Percentiles rank a stretch among this genome's conserved stretches.
These are phyloP conservation scores for Piscicola geometra DNA, from an alignment of 2,888 invertebrate species.

Conservation along the genomic window DNA sequence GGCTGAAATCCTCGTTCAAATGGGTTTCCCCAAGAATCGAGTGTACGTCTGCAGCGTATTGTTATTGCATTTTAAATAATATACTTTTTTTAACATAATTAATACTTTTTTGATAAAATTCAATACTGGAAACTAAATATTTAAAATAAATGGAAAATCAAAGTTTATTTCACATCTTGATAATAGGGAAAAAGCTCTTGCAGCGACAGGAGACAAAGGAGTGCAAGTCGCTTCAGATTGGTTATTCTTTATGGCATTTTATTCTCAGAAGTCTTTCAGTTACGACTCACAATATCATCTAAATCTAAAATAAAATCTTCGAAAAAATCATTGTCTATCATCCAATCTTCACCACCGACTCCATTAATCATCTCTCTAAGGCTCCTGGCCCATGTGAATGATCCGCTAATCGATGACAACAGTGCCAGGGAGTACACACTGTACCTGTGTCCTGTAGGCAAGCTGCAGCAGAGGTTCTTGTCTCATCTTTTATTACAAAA, in stretches of 20 bases:
- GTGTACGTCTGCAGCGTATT: constrained; percentile 73
- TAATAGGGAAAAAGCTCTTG: constrained; percentile 77
- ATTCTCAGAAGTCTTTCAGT: no score
- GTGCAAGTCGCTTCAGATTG: constrained; percentile 85
- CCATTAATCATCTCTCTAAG: no score
- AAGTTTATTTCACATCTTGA: neutral
- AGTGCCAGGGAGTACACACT: constrained; percentile 78
- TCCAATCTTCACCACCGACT: no score
- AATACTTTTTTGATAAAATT: neutral
- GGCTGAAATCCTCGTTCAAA: constrained; percentile 75
- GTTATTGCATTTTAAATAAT: no score
- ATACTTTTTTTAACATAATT: neutral
- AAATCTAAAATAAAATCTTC: no score
- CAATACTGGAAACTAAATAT: no score
- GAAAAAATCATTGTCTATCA: no score
- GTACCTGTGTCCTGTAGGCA: constrained; percentile 78
- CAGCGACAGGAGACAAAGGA: constrained; percentile 82
- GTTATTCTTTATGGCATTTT: no score
- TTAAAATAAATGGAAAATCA: neutral
- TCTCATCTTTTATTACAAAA: no score
- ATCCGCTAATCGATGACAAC: constrained; percentile 71
- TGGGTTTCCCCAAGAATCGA: constrained; percentile 81
- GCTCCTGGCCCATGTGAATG: constrained; percentile 82
- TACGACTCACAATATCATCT: no score
- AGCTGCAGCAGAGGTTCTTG: constrained; percentile 64